Conservation (phyloP, 1,140 invertebrate species). For the Anthonomus grandis region DNA sequence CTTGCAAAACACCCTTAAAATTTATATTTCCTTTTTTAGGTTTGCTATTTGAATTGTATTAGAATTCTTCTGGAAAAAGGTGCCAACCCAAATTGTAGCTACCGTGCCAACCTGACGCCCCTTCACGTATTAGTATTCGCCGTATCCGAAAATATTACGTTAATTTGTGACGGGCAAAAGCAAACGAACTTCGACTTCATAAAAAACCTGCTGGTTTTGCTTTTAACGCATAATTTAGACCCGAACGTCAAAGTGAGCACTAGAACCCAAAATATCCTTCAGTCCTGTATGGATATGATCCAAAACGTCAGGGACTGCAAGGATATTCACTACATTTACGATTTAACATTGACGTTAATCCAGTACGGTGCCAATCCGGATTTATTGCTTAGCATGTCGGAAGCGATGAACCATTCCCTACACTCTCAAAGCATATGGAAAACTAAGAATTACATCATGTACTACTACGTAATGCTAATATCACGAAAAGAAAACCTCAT, state of each 20-base stretch:
- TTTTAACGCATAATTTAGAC: slow-evolving; percentile 67
- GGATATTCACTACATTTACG: slow-evolving; percentile 67
- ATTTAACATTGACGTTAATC: slow-evolving; percentile 63
- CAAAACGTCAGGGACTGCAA: slow-evolving; percentile 61
- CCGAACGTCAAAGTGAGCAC: slow-evolving; percentile 57
- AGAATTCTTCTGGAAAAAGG: slow-evolving; percentile 65
- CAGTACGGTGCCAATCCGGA: slow-evolving; percentile 66
- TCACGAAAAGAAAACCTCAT: slow-evolving; percentile 66
- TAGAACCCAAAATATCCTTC: slow-evolving; percentile 63
- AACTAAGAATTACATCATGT: slow-evolving; percentile 62
- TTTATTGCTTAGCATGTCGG: slow-evolving; percentile 52
- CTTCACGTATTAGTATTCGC: slow-evolving; percentile 71
- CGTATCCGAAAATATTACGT: slow-evolving; percentile 69
- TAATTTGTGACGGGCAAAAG: slow-evolving; percentile 62
- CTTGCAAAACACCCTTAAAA: background rate
- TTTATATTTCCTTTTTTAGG: slow-evolving; percentile 48
- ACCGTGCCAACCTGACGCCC: slow-evolving; percentile 66
- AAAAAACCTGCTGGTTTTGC: slow-evolving; percentile 62
- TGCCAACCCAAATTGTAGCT: slow-evolving; percentile 71
- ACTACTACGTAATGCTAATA: slow-evolving; percentile 67
- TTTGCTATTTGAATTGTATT: slow-evolving; percentile 72
- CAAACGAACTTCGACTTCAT: slow-evolving; percentile 63
- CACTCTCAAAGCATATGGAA: slow-evolving; percentile 59
- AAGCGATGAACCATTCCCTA: slow-evolving; percentile 47
- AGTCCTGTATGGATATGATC: slow-evolving; percentile 68